These are phyloP conservation scores for Eretmodus cyanostictus DNA, from an alignment of 2,113 vertebrate species.

Conservation along the genomic window DNA sequence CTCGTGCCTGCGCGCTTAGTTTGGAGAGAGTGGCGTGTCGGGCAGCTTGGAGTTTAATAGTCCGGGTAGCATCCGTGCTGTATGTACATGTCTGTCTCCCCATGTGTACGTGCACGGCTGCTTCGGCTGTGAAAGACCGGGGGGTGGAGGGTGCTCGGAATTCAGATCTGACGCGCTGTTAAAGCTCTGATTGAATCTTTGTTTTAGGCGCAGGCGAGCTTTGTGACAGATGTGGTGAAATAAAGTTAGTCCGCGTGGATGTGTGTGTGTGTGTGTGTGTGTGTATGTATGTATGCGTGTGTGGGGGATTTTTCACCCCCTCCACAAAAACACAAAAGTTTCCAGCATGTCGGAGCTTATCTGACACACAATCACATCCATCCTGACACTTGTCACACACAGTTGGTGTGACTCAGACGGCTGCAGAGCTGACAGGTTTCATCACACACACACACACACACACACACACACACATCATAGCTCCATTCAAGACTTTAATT, in stretches of 20 bases:
- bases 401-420: constrained; percentile 17
- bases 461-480: background rate
- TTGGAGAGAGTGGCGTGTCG: constrained; percentile 72
- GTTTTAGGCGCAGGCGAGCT: constrained; percentile 19
- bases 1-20: constrained; percentile 67
- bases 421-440: constrained; percentile 10
- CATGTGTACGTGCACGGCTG: constrained; percentile 49
- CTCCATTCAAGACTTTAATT: background rate
- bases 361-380: constrained; percentile 17
- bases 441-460: background rate
- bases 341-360: constrained; percentile 6
- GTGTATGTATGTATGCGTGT: background rate
- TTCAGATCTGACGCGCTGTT: constrained; percentile 25
- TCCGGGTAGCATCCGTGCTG: constrained; percentile 73
- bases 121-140: constrained; percentile 1
- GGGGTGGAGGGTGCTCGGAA: constrained; percentile 5
- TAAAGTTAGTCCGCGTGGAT: constrained; percentile 41
- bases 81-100: constrained; percentile 57
- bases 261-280: background rate
- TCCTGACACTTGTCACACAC: constrained; percentile 42
- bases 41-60: constrained; percentile 74
- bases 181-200: constrained; percentile 35
- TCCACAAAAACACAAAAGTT: constrained; percentile 3
- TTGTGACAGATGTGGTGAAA: constrained; percentile 45
- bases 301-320: background rate